A percentile compares a stretch with the other conserved stretches of the same genome.
phyloP scores from a whole-genome alignment of 2,113 vertebrate genomes.

The Tupaia tana region DNA sequence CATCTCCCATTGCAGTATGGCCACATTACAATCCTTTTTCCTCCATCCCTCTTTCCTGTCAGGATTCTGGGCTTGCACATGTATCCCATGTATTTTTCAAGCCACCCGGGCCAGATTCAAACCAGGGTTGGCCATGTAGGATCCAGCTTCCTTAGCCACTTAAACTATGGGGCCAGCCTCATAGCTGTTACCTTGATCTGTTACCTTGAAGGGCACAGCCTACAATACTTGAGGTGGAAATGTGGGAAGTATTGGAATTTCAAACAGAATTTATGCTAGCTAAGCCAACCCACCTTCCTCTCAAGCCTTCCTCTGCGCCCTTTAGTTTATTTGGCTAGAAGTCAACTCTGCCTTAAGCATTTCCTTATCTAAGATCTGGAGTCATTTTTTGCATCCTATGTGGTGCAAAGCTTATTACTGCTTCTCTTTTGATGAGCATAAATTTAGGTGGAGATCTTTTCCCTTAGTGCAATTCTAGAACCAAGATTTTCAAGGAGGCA shows the following conservation, averaged over 20 bases:
- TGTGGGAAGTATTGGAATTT: not conserved
- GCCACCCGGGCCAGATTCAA: too few species aligned
- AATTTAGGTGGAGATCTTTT: slow-evolving; percentile 10
- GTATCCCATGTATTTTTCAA: too few species aligned
- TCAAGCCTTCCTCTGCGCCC: not conserved
- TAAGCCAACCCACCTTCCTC: slow-evolving; percentile 9
- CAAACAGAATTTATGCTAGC: not conserved
- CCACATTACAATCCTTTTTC: too few species aligned
- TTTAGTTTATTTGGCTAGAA: slow-evolving; percentile 39
- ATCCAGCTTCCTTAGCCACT: too few species aligned
- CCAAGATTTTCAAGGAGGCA: slow-evolving; percentile 37
- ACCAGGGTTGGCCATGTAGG: too few species aligned
- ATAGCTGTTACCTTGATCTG: not conserved
- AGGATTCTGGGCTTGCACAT: too few species aligned
- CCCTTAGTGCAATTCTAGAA: slow-evolving; percentile 18
- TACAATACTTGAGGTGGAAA: not conserved
- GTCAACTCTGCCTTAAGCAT: slow-evolving; percentile 42
- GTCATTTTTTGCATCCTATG: slow-evolving; percentile 18
- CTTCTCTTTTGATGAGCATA: slow-evolving; percentile 55
- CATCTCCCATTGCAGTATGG: too few species aligned
- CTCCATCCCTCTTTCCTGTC: too few species aligned
- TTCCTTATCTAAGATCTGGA: slow-evolving; percentile 55
- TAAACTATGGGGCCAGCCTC: too few species aligned
- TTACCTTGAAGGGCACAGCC: not conserved
- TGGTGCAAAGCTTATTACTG: slow-evolving; percentile 46